Percentiles rank a stretch among this genome's conserved stretches.
These are phyloP conservation scores for Saguinus imperator DNA, from an alignment of 2,113 vertebrate species.

Conservation along the genomic window DNA sequence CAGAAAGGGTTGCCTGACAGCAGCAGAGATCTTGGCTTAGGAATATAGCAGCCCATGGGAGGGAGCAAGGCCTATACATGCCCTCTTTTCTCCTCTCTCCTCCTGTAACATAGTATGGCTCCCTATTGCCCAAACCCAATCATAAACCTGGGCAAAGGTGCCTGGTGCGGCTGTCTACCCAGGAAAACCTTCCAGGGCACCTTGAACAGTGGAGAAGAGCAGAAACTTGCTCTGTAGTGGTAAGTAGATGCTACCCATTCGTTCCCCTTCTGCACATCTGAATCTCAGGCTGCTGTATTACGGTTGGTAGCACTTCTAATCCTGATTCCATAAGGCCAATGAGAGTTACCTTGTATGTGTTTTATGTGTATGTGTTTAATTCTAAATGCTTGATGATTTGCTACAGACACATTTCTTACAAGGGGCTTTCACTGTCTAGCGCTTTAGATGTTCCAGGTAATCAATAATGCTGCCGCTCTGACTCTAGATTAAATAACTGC, in stretches of 20 bases:
- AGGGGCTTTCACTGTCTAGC: neutral
- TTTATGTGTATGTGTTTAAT: neutral
- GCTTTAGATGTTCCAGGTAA: slow-evolving; percentile 45
- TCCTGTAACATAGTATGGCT: neutral
- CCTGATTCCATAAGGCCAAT: neutral
- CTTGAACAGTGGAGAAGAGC: neutral
- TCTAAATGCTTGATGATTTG: neutral
- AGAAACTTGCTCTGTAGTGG: neutral
- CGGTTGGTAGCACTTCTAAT: neutral
- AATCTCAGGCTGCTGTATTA: neutral
- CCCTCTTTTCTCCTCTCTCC: neutral
- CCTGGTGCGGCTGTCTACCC: neutral
- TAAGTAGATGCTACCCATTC: neutral
- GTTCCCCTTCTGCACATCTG: neutral
- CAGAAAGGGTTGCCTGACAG: neutral
- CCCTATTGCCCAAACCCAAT: neutral
- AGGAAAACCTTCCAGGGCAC: neutral
- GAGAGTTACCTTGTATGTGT: neutral
- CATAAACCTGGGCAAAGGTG: neutral
- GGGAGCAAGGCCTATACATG: neutral
- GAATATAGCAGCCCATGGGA: neutral
- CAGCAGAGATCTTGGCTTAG: neutral
- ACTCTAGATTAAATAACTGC: slow-evolving; percentile 70
- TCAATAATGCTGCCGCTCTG: slow-evolving; percentile 47
- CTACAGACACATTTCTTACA: slow-evolving; percentile 29